Base-by-base conservation (phyloP, 2,797 vertebrate species). In the Arrhamphus sclerolepis region DNA sequence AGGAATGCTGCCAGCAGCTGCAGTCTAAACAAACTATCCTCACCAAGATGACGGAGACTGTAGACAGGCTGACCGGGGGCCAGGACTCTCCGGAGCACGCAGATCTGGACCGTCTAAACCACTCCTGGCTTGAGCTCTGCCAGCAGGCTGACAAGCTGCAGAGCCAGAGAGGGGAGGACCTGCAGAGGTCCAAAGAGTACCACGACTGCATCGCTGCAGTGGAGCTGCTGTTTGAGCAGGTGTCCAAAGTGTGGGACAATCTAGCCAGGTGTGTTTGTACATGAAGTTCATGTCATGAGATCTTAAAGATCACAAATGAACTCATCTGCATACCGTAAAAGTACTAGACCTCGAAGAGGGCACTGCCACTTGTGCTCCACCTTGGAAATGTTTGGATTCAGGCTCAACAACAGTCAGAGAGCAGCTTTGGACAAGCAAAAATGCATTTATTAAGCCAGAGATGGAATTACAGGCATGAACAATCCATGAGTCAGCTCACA, bases 221-320 rank as follows among this genome's bases (percentile, higher is more conserved):
- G 29, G 96, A 99, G 83, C 87, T 77, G 20, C 92, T 97, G 77
- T 94, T 99, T 66, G 96, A 97, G 80, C 94, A 95, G 50, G 94
- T 97, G 81, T 97, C 95, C 55, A 96, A 94, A 54, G 96, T 98
- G 79, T 99, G 97, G 97, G 97, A 98, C 88, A 96, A 94, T 76
- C 85, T 99, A 70, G 96, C 95, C 85, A 97, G 97, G 98, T 98
- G 57, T 29, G 80, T 75, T 44, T 69, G 7, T 29, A 26, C 21
- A 57, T 57, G n/a, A 16, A 51, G 46, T 0, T 7, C 20, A 9
- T n/a, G n/a, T n/a, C n/a, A 41, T 57, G 7, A n/a, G n/a, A 24
- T 14, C 11, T 0, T 9, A 26, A 26, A 26, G 24, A 26, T 26
- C 24, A 9, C 42, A 20, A 14, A 44, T 31, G 2, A 31, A 31